A percentile compares a stretch with the other conserved stretches of the same genome.
These are phyloP conservation scores for Ganaspis sp. DNA, from an alignment of 1,140 invertebrate species.

Conservation along the genomic window DNA sequence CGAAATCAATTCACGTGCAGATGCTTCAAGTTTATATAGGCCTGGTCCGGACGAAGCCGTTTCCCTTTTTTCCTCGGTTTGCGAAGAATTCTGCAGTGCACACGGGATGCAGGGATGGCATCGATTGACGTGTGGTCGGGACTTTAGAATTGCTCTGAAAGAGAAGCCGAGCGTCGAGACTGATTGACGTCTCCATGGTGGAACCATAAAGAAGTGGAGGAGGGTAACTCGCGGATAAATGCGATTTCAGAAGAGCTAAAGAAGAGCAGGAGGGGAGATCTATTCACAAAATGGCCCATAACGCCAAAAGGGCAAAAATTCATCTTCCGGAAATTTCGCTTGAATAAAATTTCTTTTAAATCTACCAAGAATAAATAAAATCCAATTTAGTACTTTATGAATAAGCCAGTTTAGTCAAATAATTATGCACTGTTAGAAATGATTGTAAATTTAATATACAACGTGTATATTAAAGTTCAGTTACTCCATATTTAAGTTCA, in stretches of 20 bases:
- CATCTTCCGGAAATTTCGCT: slow-evolving; percentile 55
- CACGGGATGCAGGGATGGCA: slow-evolving; percentile 50
- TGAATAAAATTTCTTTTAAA: no score
- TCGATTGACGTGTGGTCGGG: slow-evolving; percentile 62
- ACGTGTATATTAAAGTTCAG: no score
- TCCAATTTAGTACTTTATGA: no score
- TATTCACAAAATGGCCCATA: slow-evolving; percentile 57
- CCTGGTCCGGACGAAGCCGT: not conserved
- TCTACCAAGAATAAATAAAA: no score
- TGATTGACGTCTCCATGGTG: slow-evolving; percentile 70
- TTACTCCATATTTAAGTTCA: no score
- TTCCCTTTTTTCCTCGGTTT: slow-evolving; percentile 43
- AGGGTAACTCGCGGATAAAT: slow-evolving; percentile 72
- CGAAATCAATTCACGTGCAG: slow-evolving; percentile 20
- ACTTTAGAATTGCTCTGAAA: slow-evolving; percentile 71
- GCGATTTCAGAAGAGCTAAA: slow-evolving; percentile 60
- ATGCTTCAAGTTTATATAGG: slow-evolving; percentile 24
- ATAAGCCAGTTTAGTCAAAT: no score
- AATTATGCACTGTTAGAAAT: no score
- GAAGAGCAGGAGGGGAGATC: slow-evolving; percentile 37
- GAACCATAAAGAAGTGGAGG: slow-evolving; percentile 67
- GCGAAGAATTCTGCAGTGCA: slow-evolving; percentile 37
- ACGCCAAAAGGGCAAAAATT: slow-evolving; percentile 57
- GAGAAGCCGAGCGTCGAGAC: slow-evolving; percentile 59
- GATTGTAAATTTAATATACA: no score